Evolutionary conservation across 37 sponge, comb jelly and placozoan species (phyloP).

Genomic region (Dysidea cf. avara): DNA sequence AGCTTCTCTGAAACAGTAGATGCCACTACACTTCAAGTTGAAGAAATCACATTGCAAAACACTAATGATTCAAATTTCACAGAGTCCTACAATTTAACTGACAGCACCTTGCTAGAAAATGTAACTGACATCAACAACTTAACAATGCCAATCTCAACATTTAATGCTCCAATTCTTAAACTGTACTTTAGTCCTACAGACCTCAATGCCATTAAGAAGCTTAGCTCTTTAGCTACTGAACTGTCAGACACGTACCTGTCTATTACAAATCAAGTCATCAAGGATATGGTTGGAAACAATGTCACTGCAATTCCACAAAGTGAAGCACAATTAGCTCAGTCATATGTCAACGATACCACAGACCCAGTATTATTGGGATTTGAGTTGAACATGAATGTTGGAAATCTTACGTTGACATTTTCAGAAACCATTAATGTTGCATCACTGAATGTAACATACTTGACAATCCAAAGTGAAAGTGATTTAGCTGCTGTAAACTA

Average conservation of each 20-base stretch:
- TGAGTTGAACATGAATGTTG: slow-evolving; percentile 73
- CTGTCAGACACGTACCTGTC: slow-evolving; percentile 50
- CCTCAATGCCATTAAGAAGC: slow-evolving; percentile 73
- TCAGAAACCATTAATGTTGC: slow-evolving; percentile 87
- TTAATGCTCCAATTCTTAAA: slow-evolving; percentile 38
- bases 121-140: not conserved
- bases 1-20: slow-evolving; percentile 89
- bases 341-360: slow-evolving; percentile 48
- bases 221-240: slow-evolving; percentile 53
- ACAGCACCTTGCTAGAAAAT: slow-evolving; percentile 25
- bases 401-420: slow-evolving; percentile 83
- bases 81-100: slow-evolving; percentile 29
- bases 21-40: slow-evolving; percentile 71
- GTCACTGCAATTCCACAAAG: slow-evolving; percentile 23
- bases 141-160: slow-evolving; percentile 38
- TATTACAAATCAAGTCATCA: slow-evolving; percentile 41
- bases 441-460: slow-evolving; percentile 72
- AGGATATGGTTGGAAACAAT: slow-evolving; percentile 77
- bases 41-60: slow-evolving; percentile 65
- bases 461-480: slow-evolving; percentile 41
- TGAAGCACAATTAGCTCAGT: slow-evolving; percentile 6
- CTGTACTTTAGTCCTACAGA: slow-evolving; percentile 65
- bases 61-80: not conserved
- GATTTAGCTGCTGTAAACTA: slow-evolving; percentile 29
- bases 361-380: slow-evolving; percentile 59